These are phyloP conservation scores for Macrobrachium nipponense DNA, from an alignment of 1,140 invertebrate genomes.

Conservation along the genomic window DNA sequence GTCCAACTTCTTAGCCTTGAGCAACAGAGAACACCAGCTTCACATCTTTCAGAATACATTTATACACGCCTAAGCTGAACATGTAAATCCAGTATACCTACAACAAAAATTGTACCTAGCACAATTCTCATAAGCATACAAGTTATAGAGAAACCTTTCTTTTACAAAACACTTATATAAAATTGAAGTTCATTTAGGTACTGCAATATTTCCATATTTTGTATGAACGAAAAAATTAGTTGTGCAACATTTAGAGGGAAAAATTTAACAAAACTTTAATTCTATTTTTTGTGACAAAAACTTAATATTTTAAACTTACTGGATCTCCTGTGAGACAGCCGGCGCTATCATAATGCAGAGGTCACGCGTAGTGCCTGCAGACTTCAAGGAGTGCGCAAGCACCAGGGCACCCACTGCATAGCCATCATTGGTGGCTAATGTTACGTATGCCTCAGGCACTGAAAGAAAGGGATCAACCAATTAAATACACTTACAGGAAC, in stretches of 20 bases:
- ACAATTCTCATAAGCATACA: neutral
- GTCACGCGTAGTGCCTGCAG: constrained; percentile 80
- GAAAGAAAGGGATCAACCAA: neutral
- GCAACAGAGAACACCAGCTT: too few relatives aligned
- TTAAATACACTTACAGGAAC: neutral
- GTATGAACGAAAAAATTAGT: neutral
- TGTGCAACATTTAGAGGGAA: neutral
- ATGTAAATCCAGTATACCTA: too few relatives aligned
- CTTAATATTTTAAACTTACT: constrained; percentile 72
- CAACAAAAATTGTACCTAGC: neutral
- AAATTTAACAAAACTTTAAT: neutral
- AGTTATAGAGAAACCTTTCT: too few relatives aligned
- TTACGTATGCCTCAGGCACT: constrained; percentile 82
- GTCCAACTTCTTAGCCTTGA: too few relatives aligned
- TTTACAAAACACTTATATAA: too few relatives aligned
- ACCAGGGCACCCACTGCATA: constrained; percentile 93
- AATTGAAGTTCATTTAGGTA: too few relatives aligned
- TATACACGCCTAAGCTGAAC: too few relatives aligned
- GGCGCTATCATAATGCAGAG: constrained; percentile 88
- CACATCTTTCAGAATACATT: too few relatives aligned
- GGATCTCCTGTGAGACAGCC: constrained; percentile 84
- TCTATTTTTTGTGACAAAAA: neutral
- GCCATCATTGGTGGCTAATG: constrained; percentile 93
- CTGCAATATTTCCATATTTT: too few relatives aligned
- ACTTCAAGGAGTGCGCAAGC: constrained; percentile 85